These are phyloP conservation scores for Amphimallon solstitiale DNA, from an alignment of 2,888 invertebrate species.

Conservation along the genomic window DNA sequence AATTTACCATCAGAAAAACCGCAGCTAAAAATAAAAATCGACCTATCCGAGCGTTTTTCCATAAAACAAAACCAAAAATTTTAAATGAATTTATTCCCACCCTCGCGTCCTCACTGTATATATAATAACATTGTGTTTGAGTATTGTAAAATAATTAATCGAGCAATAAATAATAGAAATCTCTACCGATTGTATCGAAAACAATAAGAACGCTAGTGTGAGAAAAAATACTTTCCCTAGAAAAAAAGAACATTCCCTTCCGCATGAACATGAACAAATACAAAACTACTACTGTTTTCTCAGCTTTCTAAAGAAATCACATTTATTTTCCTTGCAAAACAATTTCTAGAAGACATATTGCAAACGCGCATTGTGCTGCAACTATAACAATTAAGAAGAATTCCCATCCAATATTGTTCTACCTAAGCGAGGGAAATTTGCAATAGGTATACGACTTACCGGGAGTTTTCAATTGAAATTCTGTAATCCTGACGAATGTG, in stretches of 20 bases:
- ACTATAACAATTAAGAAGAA: slow-evolving; percentile 13
- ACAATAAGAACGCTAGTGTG: background rate
- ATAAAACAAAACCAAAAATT: no score
- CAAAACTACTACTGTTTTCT: background rate
- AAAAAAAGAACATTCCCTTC: slow-evolving; percentile 28
- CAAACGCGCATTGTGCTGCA: background rate
- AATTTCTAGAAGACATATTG: background rate
- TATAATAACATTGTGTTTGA: no score
- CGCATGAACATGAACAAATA: slow-evolving; percentile 5
- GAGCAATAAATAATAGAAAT: slow-evolving; percentile 3
- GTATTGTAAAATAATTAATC: background rate
- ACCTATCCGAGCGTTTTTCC: no score
- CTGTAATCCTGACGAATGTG: no score
- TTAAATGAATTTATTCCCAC: no score
- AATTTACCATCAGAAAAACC: no score
- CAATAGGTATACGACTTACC: no score
- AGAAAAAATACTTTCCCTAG: slow-evolving; percentile 15
- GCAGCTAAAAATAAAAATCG: no score
- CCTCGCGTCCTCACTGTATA: no score
- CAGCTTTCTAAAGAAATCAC: slow-evolving; percentile 7
- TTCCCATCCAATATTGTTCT: background rate
- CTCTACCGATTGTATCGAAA: background rate
- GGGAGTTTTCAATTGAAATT: no score
- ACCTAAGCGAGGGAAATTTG: no score
- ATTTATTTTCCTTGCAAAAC: background rate